A percentile compares a stretch with the other conserved stretches of the same genome.
Evolutionary conservation across 92 coral and sea anemone genomes (phyloP).

Genomic region (Porites cylindrica): DNA sequence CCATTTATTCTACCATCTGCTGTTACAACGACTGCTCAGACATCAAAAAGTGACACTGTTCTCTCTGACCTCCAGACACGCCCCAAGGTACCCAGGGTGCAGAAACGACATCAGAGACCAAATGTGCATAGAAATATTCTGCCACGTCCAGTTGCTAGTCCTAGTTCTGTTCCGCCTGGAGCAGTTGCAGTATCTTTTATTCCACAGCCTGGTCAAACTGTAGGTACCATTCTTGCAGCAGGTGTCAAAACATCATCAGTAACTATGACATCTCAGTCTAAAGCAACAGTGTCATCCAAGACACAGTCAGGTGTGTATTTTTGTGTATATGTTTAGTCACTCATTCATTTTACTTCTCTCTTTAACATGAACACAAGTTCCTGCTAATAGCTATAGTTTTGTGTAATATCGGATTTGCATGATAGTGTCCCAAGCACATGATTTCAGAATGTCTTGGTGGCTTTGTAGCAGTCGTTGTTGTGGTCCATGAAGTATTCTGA

Average conservation of each 20-base stretch:
- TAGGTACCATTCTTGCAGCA: conserved; percentile 83
- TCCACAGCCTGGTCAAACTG: conserved; percentile 88
- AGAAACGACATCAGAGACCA: conserved; percentile 68
- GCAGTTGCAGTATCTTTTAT: conserved; percentile 91
- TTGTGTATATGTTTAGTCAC: not conserved
- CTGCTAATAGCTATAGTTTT: not conserved
- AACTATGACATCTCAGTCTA: conserved; percentile 54
- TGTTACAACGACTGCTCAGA: conserved; percentile 54
- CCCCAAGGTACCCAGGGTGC: conserved; percentile 38
- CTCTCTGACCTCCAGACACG: conserved; percentile 50
- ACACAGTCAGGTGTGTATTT: conserved; percentile 21
- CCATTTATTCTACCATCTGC: conserved; percentile 83
- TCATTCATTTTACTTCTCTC: not conserved
- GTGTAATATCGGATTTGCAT: too few species aligned
- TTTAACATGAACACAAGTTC: not conserved
- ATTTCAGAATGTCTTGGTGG: too few species aligned
- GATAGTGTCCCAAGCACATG: too few species aligned
- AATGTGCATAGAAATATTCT: conserved; percentile 83
- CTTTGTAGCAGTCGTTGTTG: too few species aligned
- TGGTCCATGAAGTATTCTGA: too few species aligned
- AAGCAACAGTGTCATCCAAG: conserved; percentile 24
- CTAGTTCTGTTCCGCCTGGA: conserved; percentile 80
- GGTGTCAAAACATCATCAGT: conserved; percentile 59
- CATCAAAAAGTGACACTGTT: conserved; percentile 27
- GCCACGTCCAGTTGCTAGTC: conserved; percentile 83